phyloP scores from a whole-genome alignment of 2,888 invertebrate genomes.

The Drosophila meridionalis region DNA sequence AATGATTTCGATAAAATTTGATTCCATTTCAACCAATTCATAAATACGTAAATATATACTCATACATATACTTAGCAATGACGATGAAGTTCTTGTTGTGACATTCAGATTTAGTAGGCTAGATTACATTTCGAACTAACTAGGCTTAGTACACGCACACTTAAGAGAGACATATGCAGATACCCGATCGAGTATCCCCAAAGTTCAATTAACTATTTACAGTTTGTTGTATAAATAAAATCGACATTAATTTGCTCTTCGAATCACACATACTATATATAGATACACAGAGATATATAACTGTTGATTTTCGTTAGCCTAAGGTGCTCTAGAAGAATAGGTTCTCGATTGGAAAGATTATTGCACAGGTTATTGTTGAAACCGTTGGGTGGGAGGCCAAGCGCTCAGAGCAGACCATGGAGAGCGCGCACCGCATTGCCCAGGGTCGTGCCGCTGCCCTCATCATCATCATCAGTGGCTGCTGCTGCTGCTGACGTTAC shows the following conservation, averaged over 20 bases:
- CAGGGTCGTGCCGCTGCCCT: slow-evolving; percentile 67
- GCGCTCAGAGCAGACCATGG: slow-evolving; percentile 69
- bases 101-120: slow-evolving; percentile 1
- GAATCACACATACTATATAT: slow-evolving; percentile 55
- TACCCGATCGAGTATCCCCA: slow-evolving; percentile 4
- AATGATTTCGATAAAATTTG: slow-evolving; percentile 61
- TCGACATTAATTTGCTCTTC: slow-evolving; percentile 55
- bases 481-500: slow-evolving; percentile 71
- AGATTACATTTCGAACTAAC: slow-evolving; percentile 65
- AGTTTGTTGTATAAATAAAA: slow-evolving; percentile 44
- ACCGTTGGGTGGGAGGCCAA: slow-evolving; percentile 67
- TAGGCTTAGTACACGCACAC: slow-evolving; percentile 42
- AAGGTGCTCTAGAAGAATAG: slow-evolving; percentile 11
- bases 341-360: slow-evolving; percentile 27
- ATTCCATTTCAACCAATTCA: slow-evolving; percentile 38
- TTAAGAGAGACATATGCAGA: slow-evolving; percentile 8
- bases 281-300: not conserved
- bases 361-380: slow-evolving; percentile 74
- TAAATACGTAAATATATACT: slow-evolving; percentile 43
- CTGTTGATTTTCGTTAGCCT: slow-evolving; percentile 5
- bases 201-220: slow-evolving; percentile 34
- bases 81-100: slow-evolving; percentile 21
- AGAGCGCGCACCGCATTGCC: slow-evolving; percentile 79
- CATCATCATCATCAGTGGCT: slow-evolving; percentile 3
- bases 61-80: slow-evolving; percentile 28